Evolutionary conservation across 2,113 vertebrate genomes (phyloP).

Genomic region (Sceloporus tristichus): DNA sequence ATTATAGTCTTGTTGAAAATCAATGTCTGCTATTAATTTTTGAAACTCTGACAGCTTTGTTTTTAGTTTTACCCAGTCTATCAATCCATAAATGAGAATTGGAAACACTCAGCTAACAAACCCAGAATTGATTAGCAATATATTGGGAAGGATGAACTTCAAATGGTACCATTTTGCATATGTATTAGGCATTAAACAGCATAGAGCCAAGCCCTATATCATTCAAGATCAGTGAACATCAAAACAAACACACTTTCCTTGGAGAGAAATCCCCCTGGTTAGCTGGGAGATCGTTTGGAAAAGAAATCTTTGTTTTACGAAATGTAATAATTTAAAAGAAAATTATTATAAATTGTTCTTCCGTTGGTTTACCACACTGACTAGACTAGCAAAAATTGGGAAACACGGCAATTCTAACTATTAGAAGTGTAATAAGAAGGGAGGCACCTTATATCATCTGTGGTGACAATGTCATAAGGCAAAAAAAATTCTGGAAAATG

Average conservation of each 20-base stretch:
- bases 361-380: too few species aligned
- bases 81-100: constrained; percentile 1
- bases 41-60: neutral
- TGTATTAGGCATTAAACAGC: neutral
- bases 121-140: neutral
- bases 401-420: too few species aligned
- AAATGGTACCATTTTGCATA: neutral
- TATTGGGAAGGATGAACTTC: neutral
- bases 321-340: too few species aligned
- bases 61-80: neutral
- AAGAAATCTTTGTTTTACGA: too few species aligned
- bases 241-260: neutral
- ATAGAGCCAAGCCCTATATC: neutral
- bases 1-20: neutral
- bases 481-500: too few species aligned
- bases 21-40: neutral
- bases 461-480: too few species aligned
- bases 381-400: too few species aligned
- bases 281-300: too few species aligned
- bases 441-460: too few species aligned
- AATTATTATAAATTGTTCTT: too few species aligned
- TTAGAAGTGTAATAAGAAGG: too few species aligned
- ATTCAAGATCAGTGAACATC: neutral
- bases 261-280: too few species aligned
- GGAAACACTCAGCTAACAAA: neutral